These are phyloP conservation scores for Brachyopa scutellaris DNA, from an alignment of 2,888 invertebrate species.

Conservation along the genomic window DNA sequence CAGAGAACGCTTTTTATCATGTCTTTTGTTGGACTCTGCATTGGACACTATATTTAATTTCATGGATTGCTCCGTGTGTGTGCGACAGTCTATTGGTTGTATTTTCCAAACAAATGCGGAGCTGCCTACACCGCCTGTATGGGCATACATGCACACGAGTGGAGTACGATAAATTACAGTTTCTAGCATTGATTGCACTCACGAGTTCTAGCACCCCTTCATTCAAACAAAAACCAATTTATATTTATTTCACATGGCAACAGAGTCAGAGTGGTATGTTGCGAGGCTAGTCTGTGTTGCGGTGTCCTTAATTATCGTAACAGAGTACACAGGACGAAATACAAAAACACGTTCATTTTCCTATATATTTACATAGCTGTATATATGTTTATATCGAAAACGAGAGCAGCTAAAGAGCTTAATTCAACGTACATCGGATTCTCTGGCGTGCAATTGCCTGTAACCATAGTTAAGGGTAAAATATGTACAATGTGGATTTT, in stretches of 20 bases:
- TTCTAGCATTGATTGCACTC: slow-evolving; percentile 46
- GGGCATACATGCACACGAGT: not conserved
- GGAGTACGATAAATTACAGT: slow-evolving; percentile 46
- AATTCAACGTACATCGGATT: slow-evolving; percentile 36
- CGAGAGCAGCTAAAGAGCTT: slow-evolving; percentile 40
- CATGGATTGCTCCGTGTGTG: not conserved
- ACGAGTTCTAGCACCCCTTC: slow-evolving; percentile 5
- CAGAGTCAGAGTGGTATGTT: slow-evolving; percentile 4
- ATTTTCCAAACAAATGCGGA: slow-evolving; percentile 25
- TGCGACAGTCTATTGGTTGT: slow-evolving; percentile 2
- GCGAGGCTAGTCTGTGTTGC: slow-evolving; percentile 40
- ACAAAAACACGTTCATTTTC: no score
- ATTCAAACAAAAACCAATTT: slow-evolving; percentile 66
- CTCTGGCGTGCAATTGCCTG: slow-evolving; percentile 52
- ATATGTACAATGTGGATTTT: slow-evolving; percentile 64
- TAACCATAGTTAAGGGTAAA: slow-evolving; percentile 54
- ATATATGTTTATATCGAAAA: no score
- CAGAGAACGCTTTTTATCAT: slow-evolving; percentile 27
- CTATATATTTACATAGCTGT: no score
- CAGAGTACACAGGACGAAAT: no score
- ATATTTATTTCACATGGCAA: slow-evolving; percentile 61
- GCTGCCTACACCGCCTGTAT: not conserved
- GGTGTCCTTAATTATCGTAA: slow-evolving; percentile 66
- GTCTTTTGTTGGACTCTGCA: slow-evolving; percentile 20
- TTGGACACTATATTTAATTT: slow-evolving; percentile 14